Evolutionary conservation across 2,113 vertebrate genomes (phyloP).

Genomic region (Charadrius vociferus): DNA sequence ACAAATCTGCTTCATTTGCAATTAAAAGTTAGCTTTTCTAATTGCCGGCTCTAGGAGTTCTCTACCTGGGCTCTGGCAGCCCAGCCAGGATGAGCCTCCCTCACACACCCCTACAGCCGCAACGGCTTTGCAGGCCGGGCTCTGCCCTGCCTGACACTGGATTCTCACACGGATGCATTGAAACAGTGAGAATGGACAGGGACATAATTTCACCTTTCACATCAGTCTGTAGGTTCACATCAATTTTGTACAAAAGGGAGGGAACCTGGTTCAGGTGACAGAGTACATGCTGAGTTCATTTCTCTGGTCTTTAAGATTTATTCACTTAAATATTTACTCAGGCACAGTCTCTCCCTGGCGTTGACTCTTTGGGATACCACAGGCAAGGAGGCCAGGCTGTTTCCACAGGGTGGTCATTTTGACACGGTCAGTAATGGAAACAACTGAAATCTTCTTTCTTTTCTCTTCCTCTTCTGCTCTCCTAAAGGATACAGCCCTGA

Average conservation of each 20-base stretch:
- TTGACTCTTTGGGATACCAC: neutral
- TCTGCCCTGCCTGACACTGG: neutral
- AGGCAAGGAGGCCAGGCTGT: neutral
- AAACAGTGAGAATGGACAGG: neutral
- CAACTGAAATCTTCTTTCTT: neutral
- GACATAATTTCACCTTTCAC: neutral
- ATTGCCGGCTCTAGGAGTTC: neutral
- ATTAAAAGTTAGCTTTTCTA: constrained; percentile 7
- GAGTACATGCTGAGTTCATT: neutral
- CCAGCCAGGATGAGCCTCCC: neutral
- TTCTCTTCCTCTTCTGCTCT: neutral
- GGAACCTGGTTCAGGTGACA: neutral
- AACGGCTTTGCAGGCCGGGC: neutral
- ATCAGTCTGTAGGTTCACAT: neutral
- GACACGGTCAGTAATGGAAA: neutral
- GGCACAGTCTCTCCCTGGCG: neutral
- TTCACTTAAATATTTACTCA: neutral
- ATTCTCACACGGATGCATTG: neutral
- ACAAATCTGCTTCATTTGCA: neutral
- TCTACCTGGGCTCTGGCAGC: neutral
- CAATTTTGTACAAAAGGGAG: neutral
- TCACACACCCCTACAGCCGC: neutral
- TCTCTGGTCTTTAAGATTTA: neutral
- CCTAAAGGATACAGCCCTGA: neutral
- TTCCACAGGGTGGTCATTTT: neutral